Base-by-base conservation (phyloP, 2,888 invertebrate genomes). In the Trissonchulus sp. region DNA sequence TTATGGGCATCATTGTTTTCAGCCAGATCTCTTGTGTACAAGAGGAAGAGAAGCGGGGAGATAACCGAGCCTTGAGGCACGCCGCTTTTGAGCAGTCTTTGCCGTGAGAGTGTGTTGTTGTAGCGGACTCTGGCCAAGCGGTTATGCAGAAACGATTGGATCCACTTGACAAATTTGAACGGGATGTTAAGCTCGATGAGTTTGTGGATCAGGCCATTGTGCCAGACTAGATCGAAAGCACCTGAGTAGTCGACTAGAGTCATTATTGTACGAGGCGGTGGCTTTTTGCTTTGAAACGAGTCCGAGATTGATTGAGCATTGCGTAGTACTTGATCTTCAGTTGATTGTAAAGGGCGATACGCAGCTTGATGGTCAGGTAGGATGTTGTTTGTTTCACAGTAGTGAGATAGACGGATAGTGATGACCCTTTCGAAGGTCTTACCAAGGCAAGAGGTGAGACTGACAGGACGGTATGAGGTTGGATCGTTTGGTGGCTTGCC, bases 31-130 rank as follows among this genome's bases (percentile, higher is more conserved):
- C n/a, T 60, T 18, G n/a, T 65, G 65, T 31, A 65, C 8, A n/a
- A 31, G 65, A 65, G 28, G 65, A 65, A 65, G 3, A 65, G 65
- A n/a, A n/a, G n/a, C n/a, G n/a, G n/a, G n/a, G n/a, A n/a, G n/a
- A n/a, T n/a, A n/a, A n/a, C n/a, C n/a, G 65, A 3, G 31, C 65
- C 65, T 65, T 65, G 65, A 18, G 65, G 65, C n/a, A 65, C 65
- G n/a, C 65, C 65, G 15, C 3, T 8, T 34, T 30, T 8, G 31
- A 65, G 34, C 34, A 3, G 18, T 30, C 34, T 8, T 8, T 30
- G 8, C n/a, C n/a, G 8, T 18, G 31, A 31, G 65, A 18, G 8
- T 15, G 18, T 18, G 15, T 30, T 30, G 28, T 65, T 34, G 65
- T 15, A 65, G 15, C 34, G 15, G 28, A 30, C n/a, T n/a, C 8